Evolutionary conservation across 2,797 vertebrate genomes (phyloP).

Genomic region (Paguma larvata): DNA sequence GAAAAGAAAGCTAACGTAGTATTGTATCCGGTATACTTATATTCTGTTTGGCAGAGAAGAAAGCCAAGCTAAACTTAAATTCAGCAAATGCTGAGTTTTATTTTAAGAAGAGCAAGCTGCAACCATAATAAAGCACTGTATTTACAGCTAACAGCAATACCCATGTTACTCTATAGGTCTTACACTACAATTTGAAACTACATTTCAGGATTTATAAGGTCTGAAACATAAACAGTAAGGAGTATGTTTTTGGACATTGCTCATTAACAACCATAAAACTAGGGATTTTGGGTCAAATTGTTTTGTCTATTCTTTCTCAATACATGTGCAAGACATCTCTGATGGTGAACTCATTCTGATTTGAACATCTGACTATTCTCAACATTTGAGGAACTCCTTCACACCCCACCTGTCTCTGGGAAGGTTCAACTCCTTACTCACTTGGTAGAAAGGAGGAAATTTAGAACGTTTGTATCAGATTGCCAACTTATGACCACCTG

Average conservation of each 20-base stretch:
- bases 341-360: slow-evolving; percentile 13
- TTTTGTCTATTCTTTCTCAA: slow-evolving; percentile 44
- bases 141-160: slow-evolving; percentile 78
- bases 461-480: background rate
- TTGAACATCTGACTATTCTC: slow-evolving; percentile 45
- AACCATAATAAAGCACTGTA: slow-evolving; percentile 82
- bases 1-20: slow-evolving; percentile 77
- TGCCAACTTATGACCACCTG: background rate
- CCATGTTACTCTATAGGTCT: slow-evolving; percentile 64
- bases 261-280: slow-evolving; percentile 3
- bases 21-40: slow-evolving; percentile 77
- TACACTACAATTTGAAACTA: slow-evolving; percentile 61
- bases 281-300: background rate
- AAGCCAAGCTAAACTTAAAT: slow-evolving; percentile 85
- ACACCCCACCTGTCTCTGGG: background rate
- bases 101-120: slow-evolving; percentile 83
- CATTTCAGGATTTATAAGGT: slow-evolving; percentile 59
- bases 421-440: background rate
- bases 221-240: slow-evolving; percentile 59
- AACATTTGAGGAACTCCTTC: background rate
- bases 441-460: background rate
- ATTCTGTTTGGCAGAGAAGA: slow-evolving; percentile 82
- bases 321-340: slow-evolving; percentile 23
- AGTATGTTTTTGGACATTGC: slow-evolving; percentile 56
- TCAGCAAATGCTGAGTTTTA: slow-evolving; percentile 84